Conservation (phyloP, 2,797 vertebrate species). For the Perdix hodgsoniae region DNA sequence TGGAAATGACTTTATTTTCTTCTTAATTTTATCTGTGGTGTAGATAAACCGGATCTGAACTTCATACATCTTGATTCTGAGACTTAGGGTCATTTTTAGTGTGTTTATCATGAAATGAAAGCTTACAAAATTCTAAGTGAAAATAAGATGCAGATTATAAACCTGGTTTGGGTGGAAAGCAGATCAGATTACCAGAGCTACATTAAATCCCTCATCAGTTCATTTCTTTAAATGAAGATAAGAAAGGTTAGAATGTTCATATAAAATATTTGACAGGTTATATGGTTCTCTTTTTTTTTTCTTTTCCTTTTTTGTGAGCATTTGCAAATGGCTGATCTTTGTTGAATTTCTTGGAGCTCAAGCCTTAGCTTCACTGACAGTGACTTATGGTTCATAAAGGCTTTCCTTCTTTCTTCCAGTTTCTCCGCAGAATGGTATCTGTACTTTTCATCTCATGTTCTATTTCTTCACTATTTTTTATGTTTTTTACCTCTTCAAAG, state of each 20-base stretch:
- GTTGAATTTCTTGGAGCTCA: neutral
- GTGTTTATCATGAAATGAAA: constrained; percentile 13
- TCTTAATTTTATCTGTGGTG: neutral
- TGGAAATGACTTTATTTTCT: neutral
- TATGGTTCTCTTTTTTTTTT: accelerated
- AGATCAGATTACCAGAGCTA: neutral
- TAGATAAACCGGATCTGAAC: constrained; percentile 8
- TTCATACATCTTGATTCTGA: constrained; percentile 8
- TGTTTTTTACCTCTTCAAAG: neutral
- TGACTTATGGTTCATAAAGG: neutral
- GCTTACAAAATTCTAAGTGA: neutral
- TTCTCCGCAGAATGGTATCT: neutral
- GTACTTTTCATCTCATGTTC: neutral
- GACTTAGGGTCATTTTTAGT: neutral
- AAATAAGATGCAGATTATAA: neutral
- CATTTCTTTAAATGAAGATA: neutral
- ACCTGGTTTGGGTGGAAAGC: neutral
- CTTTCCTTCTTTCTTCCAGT: neutral
- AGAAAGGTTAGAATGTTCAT: neutral
- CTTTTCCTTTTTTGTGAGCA: neutral
- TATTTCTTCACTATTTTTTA: neutral
- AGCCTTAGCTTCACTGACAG: neutral
- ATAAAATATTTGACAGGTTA: neutral
- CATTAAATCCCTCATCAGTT: neutral
- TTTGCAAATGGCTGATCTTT: neutral